These are phyloP conservation scores for Leptobrachium ailaonicum DNA, from an alignment of 2,113 vertebrate species.

Conservation along the genomic window DNA sequence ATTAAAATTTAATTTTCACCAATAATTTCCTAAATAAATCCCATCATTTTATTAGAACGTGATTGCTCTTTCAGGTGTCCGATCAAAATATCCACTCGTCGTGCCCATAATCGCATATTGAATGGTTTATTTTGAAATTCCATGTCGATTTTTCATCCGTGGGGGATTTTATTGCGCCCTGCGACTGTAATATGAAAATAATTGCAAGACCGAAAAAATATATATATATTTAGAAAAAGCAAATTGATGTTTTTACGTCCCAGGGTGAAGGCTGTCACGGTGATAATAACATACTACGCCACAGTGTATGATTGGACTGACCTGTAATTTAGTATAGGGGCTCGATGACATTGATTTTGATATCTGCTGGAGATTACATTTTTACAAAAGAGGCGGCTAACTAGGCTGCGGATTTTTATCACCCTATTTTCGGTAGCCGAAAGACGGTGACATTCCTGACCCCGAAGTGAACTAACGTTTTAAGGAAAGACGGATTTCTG, in stretches of 20 bases:
- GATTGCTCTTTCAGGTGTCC: too few species aligned
- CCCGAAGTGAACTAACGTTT: neutral
- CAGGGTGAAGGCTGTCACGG: neutral
- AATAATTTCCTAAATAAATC: too few species aligned
- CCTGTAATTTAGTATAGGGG: neutral
- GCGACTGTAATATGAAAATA: neutral
- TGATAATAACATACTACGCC: neutral
- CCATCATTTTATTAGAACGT: too few species aligned
- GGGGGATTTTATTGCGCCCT: neutral
- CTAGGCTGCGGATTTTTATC: neutral
- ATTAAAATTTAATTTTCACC: too few species aligned
- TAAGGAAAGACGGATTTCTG: neutral
- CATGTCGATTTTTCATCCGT: too few species aligned
- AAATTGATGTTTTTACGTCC: neutral
- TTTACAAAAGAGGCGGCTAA: neutral
- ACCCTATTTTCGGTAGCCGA: neutral
- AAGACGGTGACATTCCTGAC: neutral
- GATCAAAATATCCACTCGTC: too few species aligned
- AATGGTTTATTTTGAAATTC: too few species aligned
- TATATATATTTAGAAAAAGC: neutral
- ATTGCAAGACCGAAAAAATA: neutral
- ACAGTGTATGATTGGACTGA: neutral
- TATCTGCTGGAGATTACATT: constrained; percentile 1
- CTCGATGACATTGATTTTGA: constrained; percentile 3
- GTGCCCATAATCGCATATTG: too few species aligned